A percentile compares a stretch with the other conserved stretches of the same genome.
phyloP scores from a whole-genome alignment of 2,797 vertebrate genomes.

The Staurois parvus region DNA sequence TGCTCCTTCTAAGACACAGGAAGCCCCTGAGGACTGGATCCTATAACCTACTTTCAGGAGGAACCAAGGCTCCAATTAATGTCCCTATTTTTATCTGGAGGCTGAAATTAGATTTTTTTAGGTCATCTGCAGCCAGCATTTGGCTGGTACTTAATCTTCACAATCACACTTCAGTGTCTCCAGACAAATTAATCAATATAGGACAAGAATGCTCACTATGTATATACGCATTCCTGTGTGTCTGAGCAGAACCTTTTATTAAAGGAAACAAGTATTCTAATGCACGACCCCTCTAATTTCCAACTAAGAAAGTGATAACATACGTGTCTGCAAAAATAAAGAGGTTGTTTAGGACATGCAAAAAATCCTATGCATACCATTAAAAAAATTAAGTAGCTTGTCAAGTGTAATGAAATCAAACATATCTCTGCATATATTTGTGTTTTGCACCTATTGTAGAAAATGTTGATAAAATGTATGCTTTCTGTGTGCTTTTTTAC shows the following conservation, averaged over 20 bases:
- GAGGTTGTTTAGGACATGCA: background rate
- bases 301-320: background rate
- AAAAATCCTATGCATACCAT: background rate
- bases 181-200: constrained; percentile 44
- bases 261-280: background rate
- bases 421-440: background rate
- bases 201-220: constrained; percentile 1
- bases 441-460: background rate
- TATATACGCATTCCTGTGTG: background rate
- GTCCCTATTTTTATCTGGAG: constrained; percentile 65
- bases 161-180: constrained; percentile 36
- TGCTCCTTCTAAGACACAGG: constrained; percentile 39
- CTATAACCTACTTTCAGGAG: constrained; percentile 73
- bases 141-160: constrained; percentile 50
- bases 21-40: constrained; percentile 65
- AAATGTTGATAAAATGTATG: background rate
- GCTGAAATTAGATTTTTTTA: constrained; percentile 68
- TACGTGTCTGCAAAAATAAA: background rate
- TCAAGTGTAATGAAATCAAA: no score
- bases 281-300: background rate
- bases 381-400: background rate
- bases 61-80: constrained; percentile 73
- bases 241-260: background rate
- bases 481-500: no score
- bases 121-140: constrained; percentile 68